phyloP scores from a whole-genome alignment of 2,888 invertebrate genomes.

The Serripes groenlandicus region DNA sequence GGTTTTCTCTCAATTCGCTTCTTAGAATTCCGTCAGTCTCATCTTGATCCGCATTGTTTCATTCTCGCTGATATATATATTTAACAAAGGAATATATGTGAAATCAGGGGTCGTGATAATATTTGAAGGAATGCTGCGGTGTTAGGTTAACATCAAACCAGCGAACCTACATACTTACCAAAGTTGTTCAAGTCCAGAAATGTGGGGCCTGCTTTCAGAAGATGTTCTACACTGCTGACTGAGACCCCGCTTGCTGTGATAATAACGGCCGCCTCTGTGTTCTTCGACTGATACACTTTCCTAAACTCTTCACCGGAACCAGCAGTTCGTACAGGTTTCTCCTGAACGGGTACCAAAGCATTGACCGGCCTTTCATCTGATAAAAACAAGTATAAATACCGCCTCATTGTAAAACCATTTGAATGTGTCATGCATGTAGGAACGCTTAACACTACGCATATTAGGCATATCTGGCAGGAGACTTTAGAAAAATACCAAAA shows the following conservation, averaged over 20 bases:
- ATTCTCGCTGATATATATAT: too few species aligned
- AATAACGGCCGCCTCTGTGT: constrained; percentile 42
- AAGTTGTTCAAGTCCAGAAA: constrained; percentile 58
- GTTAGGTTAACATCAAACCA: not conserved
- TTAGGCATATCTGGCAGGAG: too few species aligned
- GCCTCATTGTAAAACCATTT: too few species aligned
- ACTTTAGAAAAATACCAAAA: too few species aligned
- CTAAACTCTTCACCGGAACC: not conserved
- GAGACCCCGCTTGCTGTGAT: constrained; percentile 32
- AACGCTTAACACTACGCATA: too few species aligned
- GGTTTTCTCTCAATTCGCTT: too few species aligned
- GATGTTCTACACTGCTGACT: constrained; percentile 11
- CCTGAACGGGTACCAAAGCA: constrained; percentile 5
- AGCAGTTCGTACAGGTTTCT: not conserved
- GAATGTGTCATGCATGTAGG: too few species aligned
- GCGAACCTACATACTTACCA: constrained; percentile 50
- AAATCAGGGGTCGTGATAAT: too few species aligned
- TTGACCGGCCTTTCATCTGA: not conserved
- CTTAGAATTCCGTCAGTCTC: too few species aligned
- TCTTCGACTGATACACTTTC: constrained; percentile 41
- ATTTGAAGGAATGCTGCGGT: too few species aligned
- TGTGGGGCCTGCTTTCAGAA: not conserved
- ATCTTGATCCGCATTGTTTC: too few species aligned
- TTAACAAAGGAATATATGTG: too few species aligned
- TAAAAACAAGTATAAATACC: not conserved